Percentiles rank a stretch among this genome's conserved stretches.
Conservation (phyloP, 2,113 vertebrate species). For the Etia nguti region DNA sequence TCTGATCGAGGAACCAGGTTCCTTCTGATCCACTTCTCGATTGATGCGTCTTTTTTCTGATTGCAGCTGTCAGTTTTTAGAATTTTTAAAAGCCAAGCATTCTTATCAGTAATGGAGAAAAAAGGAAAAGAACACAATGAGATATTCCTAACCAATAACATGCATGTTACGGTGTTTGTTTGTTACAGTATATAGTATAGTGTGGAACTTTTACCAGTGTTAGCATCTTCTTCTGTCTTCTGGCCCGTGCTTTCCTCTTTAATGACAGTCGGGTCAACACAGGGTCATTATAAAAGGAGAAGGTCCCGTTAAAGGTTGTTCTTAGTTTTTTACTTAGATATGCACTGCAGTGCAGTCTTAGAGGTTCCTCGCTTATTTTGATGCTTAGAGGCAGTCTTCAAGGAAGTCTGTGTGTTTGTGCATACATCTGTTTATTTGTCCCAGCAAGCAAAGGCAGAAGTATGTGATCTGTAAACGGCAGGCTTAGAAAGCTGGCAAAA, state of each 20-base stretch:
- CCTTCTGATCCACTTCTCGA: background rate
- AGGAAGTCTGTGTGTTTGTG: background rate
- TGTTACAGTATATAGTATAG: background rate
- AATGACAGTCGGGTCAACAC: background rate
- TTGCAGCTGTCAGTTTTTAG: background rate
- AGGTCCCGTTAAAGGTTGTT: background rate
- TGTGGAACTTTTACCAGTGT: background rate
- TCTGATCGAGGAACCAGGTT: background rate
- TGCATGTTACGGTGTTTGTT: background rate
- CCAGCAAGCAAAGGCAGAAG: background rate
- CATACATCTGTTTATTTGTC: background rate
- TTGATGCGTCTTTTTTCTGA: background rate
- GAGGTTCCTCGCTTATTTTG: background rate
- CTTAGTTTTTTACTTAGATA: background rate
- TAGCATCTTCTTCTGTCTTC: background rate
- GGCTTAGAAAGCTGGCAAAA: background rate
- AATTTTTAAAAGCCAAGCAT: background rate
- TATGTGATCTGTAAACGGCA: fast-evolving
- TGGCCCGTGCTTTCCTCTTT: background rate
- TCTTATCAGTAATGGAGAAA: background rate
- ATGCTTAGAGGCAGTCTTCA: background rate
- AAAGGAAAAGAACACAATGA: background rate
- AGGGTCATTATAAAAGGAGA: background rate
- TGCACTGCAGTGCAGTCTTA: background rate
- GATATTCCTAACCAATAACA: fast-evolving